A percentile compares a stretch with the other conserved stretches of the same genome.
These are phyloP conservation scores for Sitophilus oryzae DNA, from an alignment of 1,140 invertebrate species.

Conservation along the genomic window DNA sequence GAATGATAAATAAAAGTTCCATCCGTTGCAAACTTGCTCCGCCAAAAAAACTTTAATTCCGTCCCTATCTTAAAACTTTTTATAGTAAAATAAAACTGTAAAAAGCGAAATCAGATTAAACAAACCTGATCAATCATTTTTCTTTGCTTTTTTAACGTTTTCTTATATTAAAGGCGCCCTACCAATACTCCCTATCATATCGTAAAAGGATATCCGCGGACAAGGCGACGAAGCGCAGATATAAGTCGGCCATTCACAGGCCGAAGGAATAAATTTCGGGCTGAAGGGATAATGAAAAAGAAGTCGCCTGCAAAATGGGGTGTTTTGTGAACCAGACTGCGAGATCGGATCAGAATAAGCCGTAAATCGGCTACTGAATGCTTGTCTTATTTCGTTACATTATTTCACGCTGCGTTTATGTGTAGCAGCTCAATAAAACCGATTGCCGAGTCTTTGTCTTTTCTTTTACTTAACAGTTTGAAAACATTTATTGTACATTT, in stretches of 20 bases:
- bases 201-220: background rate
- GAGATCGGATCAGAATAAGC: constrained; percentile 5
- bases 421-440: background rate
- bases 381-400: background rate
- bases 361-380: constrained; percentile 3
- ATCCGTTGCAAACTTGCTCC: no score
- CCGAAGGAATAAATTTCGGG: constrained; percentile 10
- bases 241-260: background rate
- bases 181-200: background rate
- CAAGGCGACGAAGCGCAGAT: background rate
- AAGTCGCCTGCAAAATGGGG: constrained; percentile 13
- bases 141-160: no score
- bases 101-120: no score
- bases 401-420: background rate
- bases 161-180: no score
- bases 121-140: no score
- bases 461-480: no score
- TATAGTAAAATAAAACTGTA: no score
- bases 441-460: background rate
- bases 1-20: no score
- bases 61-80: no score
- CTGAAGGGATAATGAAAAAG: constrained; percentile 12
- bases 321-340: constrained; percentile 2
- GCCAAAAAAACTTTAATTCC: no score
- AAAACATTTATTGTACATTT: no score